Percentiles rank a stretch among this genome's conserved stretches.
phyloP scores from a whole-genome alignment of 1,140 invertebrate species.

The Arctopsyche grandis region DNA sequence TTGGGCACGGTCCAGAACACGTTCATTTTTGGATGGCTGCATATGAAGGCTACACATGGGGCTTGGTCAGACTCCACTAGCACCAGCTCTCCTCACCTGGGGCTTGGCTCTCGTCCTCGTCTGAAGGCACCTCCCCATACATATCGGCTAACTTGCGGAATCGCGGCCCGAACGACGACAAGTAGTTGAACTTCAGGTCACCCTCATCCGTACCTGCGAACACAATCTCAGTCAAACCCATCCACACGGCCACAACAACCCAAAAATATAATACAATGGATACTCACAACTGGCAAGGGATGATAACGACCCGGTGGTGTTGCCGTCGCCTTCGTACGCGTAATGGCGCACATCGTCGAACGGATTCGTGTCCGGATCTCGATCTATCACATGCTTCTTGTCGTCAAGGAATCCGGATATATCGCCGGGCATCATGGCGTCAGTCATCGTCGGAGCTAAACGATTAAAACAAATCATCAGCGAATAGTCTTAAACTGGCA shows the following conservation, averaged over 20 bases:
- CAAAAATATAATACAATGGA: not conserved
- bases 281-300: slow-evolving; percentile 88
- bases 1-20: slow-evolving; percentile 28
- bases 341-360: slow-evolving; percentile 96
- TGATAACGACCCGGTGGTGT: slow-evolving; percentile 89
- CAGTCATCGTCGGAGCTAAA: slow-evolving; percentile 47
- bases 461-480: not conserved
- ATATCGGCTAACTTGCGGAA: slow-evolving; percentile 97
- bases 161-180: slow-evolving; percentile 95
- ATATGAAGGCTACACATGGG: not conserved
- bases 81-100: slow-evolving; percentile 83
- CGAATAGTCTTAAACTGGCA: not conserved
- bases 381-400: slow-evolving; percentile 89
- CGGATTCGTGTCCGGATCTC: slow-evolving; percentile 89
- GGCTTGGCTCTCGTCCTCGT: slow-evolving; percentile 77
- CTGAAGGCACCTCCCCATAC: slow-evolving; percentile 92
- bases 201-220: slow-evolving; percentile 85
- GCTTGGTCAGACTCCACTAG: slow-evolving; percentile 61
- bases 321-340: slow-evolving; percentile 96
- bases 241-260: no score
- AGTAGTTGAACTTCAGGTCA: slow-evolving; percentile 96
- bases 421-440: slow-evolving; percentile 74
- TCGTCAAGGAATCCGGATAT: slow-evolving; percentile 91
- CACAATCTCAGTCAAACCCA: not conserved
- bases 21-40: not conserved